Evolutionary conservation across 2,888 invertebrate species (phyloP).

Genomic region (Galeopsomyia nigrocyanea): DNA sequence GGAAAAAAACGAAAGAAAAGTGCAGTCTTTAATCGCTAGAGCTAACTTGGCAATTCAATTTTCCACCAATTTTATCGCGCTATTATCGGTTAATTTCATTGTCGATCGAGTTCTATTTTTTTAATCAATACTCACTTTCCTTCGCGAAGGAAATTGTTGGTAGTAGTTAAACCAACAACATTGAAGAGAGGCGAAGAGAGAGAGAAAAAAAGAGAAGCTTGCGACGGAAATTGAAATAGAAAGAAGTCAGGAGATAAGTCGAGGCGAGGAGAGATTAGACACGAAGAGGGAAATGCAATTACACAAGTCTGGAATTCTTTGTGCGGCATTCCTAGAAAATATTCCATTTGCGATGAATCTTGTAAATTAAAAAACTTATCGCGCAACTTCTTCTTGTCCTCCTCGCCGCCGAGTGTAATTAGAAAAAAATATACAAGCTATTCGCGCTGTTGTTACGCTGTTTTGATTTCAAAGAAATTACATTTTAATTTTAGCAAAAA

Average conservation of each 20-base stretch:
- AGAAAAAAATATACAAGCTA: too few relatives aligned
- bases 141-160: too few relatives aligned
- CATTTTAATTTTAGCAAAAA: too few relatives aligned
- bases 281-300: constrained; percentile 15
- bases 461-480: too few relatives aligned
- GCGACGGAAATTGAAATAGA: constrained; percentile 24
- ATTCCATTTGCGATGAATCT: constrained; percentile 7
- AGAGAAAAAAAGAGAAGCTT: constrained; percentile 5
- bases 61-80: constrained; percentile 39
- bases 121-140: too few relatives aligned
- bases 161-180: not conserved
- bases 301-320: constrained; percentile 21
- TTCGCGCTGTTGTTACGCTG: too few relatives aligned
- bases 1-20: constrained; percentile 11
- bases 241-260: constrained; percentile 24
- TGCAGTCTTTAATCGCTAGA: constrained; percentile 29
- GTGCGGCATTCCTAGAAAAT: constrained; percentile 1
- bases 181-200: not conserved
- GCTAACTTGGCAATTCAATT: constrained; percentile 28
- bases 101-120: too few relatives aligned
- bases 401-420: not conserved
- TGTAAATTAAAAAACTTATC: constrained; percentile 14
- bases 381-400: not conserved
- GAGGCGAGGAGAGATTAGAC: constrained; percentile 11
- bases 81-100: constrained; percentile 39